These are phyloP conservation scores for Geopemphigus sp. DNA, from an alignment of 1,140 invertebrate genomes.

Conservation along the genomic window DNA sequence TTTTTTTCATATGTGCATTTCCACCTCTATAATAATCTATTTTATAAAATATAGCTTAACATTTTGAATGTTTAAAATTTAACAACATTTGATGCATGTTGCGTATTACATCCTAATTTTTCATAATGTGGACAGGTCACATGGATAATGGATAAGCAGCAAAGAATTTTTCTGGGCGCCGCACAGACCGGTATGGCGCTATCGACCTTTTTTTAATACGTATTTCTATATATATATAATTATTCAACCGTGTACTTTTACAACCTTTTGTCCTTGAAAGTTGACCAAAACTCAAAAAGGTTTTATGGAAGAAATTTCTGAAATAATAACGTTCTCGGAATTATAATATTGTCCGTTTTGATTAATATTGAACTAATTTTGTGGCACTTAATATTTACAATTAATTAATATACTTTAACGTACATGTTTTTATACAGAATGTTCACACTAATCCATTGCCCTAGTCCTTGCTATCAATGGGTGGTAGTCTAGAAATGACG, in stretches of 20 bases:
- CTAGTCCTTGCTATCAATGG: slow-evolving; percentile 33
- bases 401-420: slow-evolving; percentile 23
- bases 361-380: background rate
- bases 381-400: background rate
- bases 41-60: background rate
- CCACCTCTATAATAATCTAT: background rate
- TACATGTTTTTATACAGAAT: slow-evolving; percentile 12
- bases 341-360: background rate
- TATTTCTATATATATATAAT: background rate
- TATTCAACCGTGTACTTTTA: slow-evolving; percentile 4
- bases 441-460: slow-evolving; percentile 32
- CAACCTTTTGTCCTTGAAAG: slow-evolving; percentile 13
- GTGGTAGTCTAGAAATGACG: slow-evolving; percentile 37
- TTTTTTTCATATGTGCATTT: background rate
- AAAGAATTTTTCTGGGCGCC: slow-evolving; percentile 28
- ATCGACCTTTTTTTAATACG: slow-evolving; percentile 25
- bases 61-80: background rate
- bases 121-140: background rate
- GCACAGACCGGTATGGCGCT: slow-evolving; percentile 19
- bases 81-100: background rate
- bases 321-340: background rate
- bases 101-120: background rate
- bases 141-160: background rate
- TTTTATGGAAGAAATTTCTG: background rate
- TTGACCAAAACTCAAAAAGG: background rate